Evolutionary conservation across 1,140 invertebrate genomes (phyloP).

Genomic region (Pararge aegeria): DNA sequence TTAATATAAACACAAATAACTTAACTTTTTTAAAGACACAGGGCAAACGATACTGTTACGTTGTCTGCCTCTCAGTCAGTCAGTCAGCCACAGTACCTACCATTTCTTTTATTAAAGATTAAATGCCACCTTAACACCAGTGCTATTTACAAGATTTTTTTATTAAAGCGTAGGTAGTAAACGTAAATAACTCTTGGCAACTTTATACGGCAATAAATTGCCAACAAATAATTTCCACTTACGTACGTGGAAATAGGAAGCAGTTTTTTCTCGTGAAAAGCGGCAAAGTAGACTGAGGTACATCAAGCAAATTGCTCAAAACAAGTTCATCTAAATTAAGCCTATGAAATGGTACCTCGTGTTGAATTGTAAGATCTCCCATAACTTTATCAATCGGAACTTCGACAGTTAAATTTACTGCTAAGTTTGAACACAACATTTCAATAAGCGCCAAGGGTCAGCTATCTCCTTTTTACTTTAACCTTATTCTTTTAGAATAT

Average conservation of each 20-base stretch:
- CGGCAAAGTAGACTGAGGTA: constrained; percentile 35
- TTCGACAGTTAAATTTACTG: constrained; percentile 74
- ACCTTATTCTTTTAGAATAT: constrained; percentile 16
- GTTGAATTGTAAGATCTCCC: constrained; percentile 62
- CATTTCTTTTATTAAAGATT: too few relatives aligned
- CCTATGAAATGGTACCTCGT: constrained; percentile 44
- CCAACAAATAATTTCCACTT: constrained; percentile 59
- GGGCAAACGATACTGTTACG: too few relatives aligned
- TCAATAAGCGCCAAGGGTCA: constrained; percentile 52
- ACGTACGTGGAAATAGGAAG: constrained; percentile 48
- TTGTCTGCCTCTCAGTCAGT: too few relatives aligned
- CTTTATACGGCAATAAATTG: constrained; percentile 41
- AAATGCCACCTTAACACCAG: too few relatives aligned
- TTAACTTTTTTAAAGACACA: too few relatives aligned
- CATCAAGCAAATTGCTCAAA: constrained; percentile 66
- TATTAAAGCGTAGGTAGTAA: neutral
- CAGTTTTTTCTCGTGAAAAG: constrained; percentile 54
- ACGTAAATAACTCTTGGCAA: neutral
- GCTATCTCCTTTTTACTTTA: constrained; percentile 42
- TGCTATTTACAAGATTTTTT: too few relatives aligned
- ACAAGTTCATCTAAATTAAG: constrained; percentile 66
- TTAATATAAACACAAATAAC: too few relatives aligned
- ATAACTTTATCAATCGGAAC: constrained; percentile 75
- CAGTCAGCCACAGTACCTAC: too few relatives aligned
- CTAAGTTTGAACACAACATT: constrained; percentile 49